These are phyloP conservation scores for Argopecten irradians DNA, from an alignment of 1,140 invertebrate genomes.

Conservation along the genomic window DNA sequence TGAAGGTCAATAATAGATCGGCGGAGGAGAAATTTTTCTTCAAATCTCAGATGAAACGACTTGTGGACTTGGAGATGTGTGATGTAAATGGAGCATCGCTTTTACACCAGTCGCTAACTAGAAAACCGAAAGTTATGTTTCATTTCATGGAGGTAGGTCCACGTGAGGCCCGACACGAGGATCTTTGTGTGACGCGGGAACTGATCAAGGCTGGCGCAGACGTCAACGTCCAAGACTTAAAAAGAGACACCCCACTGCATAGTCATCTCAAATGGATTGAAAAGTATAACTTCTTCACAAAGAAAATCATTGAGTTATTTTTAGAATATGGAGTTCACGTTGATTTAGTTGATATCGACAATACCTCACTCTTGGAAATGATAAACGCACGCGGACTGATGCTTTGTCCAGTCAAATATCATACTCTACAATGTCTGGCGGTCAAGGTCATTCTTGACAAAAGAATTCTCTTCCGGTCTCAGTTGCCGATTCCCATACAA, in stretches of 20 bases:
- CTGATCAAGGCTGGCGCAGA: neutral
- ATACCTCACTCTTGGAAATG: neutral
- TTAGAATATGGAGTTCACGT: constrained; percentile 25
- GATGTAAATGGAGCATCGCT: neutral
- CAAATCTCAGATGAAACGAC: neutral
- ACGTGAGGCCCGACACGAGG: neutral
- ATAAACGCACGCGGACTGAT: neutral
- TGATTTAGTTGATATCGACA: neutral
- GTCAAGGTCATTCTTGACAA: neutral
- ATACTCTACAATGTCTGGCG: neutral
- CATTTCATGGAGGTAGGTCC: neutral
- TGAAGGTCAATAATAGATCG: neutral
- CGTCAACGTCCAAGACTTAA: constrained; percentile 23
- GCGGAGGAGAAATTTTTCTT: neutral
- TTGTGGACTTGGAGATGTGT: neutral
- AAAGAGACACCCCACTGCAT: constrained; percentile 27
- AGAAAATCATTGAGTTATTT: constrained; percentile 17
- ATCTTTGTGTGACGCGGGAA: neutral
- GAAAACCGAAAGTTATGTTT: neutral
- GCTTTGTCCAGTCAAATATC: neutral
- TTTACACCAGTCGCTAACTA: neutral
- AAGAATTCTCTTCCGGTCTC: neutral
- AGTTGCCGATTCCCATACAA: neutral
- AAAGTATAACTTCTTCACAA: neutral
- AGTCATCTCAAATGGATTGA: neutral